Conservation (phyloP, 2,113 vertebrate genomes). For the Tragelaphus imberbis region DNA sequence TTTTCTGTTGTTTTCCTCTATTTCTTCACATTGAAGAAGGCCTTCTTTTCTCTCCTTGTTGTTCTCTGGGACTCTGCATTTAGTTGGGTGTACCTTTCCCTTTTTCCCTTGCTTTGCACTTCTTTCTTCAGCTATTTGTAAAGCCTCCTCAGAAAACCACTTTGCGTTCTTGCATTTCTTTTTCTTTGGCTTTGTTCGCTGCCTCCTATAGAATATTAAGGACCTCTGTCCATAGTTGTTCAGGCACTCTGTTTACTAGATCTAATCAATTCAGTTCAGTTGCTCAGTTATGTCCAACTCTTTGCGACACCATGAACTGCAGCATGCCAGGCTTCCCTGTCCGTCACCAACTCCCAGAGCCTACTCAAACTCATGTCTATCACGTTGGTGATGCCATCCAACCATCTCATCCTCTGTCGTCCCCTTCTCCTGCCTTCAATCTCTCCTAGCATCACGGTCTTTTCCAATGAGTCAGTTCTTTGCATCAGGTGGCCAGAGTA, state of each 20-base stretch:
- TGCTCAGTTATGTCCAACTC: neutral
- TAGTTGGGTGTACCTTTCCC: neutral
- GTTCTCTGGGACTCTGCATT: neutral
- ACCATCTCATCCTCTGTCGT: neutral
- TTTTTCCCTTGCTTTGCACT: neutral
- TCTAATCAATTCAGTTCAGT: neutral
- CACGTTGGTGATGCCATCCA: neutral
- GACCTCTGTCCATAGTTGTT: neutral
- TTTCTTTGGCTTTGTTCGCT: neutral
- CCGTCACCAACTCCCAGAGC: neutral
- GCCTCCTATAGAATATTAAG: neutral
- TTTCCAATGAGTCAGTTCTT: neutral
- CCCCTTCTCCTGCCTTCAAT: neutral
- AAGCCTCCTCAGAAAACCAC: neutral
- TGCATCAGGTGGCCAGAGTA: neutral
- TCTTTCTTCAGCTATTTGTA: neutral
- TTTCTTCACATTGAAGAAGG: neutral
- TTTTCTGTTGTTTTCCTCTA: neutral
- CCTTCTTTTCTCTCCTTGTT: neutral
- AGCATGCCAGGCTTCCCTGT: neutral
- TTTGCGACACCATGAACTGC: neutral
- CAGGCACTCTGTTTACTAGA: neutral
- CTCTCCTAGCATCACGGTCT: neutral
- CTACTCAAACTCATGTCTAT: neutral
- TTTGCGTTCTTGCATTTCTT: neutral